Conservation (phyloP, 2,888 invertebrate genomes). For the Cyrtodaria siliqua region DNA sequence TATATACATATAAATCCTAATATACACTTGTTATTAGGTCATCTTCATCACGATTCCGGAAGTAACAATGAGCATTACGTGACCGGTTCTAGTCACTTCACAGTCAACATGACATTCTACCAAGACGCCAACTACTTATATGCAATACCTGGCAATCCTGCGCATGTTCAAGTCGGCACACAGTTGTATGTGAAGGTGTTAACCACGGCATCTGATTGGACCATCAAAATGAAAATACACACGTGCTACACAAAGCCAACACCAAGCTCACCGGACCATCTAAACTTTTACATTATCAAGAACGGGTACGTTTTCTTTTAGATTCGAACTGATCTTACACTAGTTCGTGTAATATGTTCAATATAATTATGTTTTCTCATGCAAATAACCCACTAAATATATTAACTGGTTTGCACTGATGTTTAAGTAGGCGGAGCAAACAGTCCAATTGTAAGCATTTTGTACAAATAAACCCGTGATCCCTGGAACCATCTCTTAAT, state of each 20-base stretch:
- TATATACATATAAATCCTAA: too few relatives aligned
- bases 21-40: too few relatives aligned
- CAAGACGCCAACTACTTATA: conserved; percentile 47
- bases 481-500: too few relatives aligned
- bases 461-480: too few relatives aligned
- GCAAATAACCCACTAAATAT: too few relatives aligned
- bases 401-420: too few relatives aligned
- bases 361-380: too few relatives aligned
- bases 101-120: conserved; percentile 54
- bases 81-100: conserved; percentile 31
- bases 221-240: conserved; percentile 50
- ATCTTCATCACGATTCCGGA: conserved; percentile 43
- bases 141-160: conserved; percentile 44
- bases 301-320: conserved; percentile 42
- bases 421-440: too few relatives aligned
- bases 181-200: conserved; percentile 55
- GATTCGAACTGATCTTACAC: too few relatives aligned
- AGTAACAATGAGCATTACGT: conserved; percentile 20
- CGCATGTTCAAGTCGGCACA: conserved; percentile 46
- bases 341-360: too few relatives aligned
- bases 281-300: conserved; percentile 35
- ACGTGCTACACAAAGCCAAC: conserved; percentile 54
- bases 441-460: too few relatives aligned
- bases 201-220: conserved; percentile 45
- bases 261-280: conserved; percentile 14